Conservation (phyloP, 2,113 vertebrate genomes). For the Pseudorectes ferrugineus region DNA sequence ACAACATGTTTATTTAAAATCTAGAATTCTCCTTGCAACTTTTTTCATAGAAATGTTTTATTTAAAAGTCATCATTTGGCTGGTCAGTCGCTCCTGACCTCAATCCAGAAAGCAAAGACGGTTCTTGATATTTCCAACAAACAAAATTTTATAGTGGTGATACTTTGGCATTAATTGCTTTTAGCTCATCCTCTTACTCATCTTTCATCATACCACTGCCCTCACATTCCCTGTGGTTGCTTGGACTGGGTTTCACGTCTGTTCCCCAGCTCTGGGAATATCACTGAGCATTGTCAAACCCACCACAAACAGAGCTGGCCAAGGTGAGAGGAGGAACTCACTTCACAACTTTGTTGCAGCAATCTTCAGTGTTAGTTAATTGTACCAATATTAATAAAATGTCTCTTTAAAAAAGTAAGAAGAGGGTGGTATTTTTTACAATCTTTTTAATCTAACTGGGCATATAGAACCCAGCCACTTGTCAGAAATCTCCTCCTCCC, state of each 20-base stretch:
- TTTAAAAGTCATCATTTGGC: not conserved
- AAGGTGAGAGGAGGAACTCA: not conserved
- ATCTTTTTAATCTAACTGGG: not conserved
- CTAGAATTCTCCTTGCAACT: not conserved
- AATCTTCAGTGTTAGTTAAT: not conserved
- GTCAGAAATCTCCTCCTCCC: not conserved
- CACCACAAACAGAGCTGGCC: not conserved
- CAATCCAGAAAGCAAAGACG: not conserved
- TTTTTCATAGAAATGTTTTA: not conserved
- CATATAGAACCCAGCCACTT: not conserved
- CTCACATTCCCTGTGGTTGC: not conserved
- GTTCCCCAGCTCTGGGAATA: not conserved
- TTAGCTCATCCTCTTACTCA: not conserved
- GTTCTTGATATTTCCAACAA: not conserved
- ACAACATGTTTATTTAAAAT: not conserved
- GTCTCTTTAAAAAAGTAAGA: not conserved
- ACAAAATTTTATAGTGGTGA: not conserved
- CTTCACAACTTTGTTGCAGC: not conserved
- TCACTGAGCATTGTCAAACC: accelerated
- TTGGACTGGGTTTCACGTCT: not conserved
- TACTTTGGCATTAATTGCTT: not conserved
- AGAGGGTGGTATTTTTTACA: accelerated
- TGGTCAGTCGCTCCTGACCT: not conserved
- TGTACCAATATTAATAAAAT: not conserved
- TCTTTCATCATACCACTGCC: not conserved